Conservation (phyloP, 2,113 vertebrate species). For the Pontoporia blainvillei region DNA sequence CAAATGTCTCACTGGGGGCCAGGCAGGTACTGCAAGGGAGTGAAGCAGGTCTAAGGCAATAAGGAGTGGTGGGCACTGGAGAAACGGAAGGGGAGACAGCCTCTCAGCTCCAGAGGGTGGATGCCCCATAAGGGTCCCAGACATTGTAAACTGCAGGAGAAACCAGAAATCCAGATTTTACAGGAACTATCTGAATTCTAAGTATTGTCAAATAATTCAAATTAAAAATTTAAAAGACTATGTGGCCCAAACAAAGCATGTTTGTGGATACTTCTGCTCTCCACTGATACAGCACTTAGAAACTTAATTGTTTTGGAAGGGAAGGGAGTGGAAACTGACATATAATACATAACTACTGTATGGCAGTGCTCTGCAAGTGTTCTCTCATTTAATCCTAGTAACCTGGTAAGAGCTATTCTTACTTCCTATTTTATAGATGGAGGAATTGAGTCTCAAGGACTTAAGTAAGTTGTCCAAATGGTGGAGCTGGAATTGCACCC, state of each 20-base stretch:
- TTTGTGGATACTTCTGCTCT: neutral
- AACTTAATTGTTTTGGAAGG: neutral
- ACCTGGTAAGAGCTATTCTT: neutral
- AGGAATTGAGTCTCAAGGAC: neutral
- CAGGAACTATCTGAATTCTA: neutral
- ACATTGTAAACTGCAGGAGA: neutral
- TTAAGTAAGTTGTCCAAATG: neutral
- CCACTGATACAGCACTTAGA: neutral
- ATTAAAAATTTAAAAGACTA: neutral
- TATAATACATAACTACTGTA: fast-evolving
- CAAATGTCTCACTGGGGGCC: neutral
- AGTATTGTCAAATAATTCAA: neutral
- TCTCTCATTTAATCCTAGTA: neutral
- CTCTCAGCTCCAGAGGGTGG: neutral
- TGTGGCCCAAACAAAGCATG: neutral
- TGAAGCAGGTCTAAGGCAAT: neutral
- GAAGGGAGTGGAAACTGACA: neutral
- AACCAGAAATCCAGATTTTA: neutral
- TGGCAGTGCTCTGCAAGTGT: fast-evolving
- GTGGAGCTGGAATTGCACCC: neutral
- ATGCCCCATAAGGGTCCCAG: neutral
- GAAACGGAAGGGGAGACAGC: neutral
- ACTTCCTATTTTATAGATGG: neutral
- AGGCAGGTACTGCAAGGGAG: neutral
- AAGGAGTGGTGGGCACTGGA: neutral